phyloP scores from a whole-genome alignment of 2,888 invertebrate species.

The Lottia gigantea region DNA sequence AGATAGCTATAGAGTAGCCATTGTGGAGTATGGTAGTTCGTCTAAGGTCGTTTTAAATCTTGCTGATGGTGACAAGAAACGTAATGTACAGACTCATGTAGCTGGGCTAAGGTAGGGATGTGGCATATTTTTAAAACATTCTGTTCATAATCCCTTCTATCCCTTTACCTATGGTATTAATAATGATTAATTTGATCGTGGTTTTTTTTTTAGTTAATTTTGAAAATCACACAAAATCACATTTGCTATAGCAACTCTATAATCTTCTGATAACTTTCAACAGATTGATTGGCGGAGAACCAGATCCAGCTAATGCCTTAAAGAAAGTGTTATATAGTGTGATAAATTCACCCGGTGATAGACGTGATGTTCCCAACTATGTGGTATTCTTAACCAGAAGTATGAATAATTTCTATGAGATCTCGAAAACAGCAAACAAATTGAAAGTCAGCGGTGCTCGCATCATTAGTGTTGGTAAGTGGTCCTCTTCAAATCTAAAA shows the following conservation, averaged over 20 bases:
- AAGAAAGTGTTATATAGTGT: constrained; percentile 45
- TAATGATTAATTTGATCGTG: no score
- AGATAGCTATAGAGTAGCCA: constrained; percentile 51
- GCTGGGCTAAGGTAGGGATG: constrained; percentile 51
- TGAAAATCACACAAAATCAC: no score
- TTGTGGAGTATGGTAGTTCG: constrained; percentile 51
- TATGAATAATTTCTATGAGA: constrained; percentile 35
- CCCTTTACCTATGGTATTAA: no score
- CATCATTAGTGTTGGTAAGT: constrained; percentile 50
- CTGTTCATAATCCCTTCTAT: no score
- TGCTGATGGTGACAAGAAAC: constrained; percentile 43
- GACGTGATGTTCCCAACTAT: constrained; percentile 47
- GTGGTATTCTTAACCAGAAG: constrained; percentile 54
- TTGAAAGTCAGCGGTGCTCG: constrained; percentile 48
- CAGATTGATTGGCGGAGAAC: constrained; percentile 47
- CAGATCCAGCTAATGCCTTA: constrained; percentile 51
- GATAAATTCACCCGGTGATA: constrained; percentile 39
- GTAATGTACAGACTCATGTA: constrained; percentile 43
- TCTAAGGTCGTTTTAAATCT: constrained; percentile 46
- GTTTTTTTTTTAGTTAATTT: no score
- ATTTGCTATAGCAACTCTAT: no score
- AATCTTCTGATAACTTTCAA: no score
- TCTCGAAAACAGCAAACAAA: constrained; percentile 47
- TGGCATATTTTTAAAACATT: no score
- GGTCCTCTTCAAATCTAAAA: not conserved